Evolutionary conservation across 2,888 invertebrate species (phyloP), one percentile per base, ranked within the genome.

Genomic region (Ormyrus pomaceus): DNA sequence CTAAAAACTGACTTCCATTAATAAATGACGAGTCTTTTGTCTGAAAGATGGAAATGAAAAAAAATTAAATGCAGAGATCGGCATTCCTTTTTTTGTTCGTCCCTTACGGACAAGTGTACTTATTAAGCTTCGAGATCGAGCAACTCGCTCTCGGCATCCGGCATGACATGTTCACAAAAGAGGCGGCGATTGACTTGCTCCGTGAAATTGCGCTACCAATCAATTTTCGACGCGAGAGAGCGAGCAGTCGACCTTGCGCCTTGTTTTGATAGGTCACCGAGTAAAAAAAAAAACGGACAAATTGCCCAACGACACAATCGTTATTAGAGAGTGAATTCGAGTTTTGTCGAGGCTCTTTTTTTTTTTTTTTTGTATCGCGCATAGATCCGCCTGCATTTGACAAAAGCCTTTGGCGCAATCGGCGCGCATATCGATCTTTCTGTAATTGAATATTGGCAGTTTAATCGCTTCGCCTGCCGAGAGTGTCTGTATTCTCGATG

Each of bases 201-300:
- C 61, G 53, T 62, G 76, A 59, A 66, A 75, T 66, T 48, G 76
- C 69, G 58, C 59, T 59, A 76, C 69, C 76, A 62, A 76, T 76
- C 62, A 76, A 66, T 66, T 68, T 76, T 75, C 53, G 61, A 53
- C 68, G 59, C 61, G 46, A 13, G 61, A 59, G 62, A n/a, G 46
- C 34, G 34, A 34, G 34, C 34, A 34, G 34, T 5, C 72, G 72
- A 76, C 76, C 69, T 69, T 69, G 75, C 6, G 61, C 53, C 66
- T 75, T 51, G 68, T 66, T 68, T 51, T 19, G 53, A 76, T 69
- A 69, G 76, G 62, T 62, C 76, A 55, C 62, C 69, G 62, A 34
- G 34, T 34, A 34, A 68, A 68, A 55, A 55, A 11, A 19, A 11
- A 19, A 45, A 8, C 53, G 10, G 6, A 56, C 48, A 58, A 76